Evolutionary conservation across 2,797 vertebrate genomes (phyloP).

Genomic region (Macropus fuliginosus): DNA sequence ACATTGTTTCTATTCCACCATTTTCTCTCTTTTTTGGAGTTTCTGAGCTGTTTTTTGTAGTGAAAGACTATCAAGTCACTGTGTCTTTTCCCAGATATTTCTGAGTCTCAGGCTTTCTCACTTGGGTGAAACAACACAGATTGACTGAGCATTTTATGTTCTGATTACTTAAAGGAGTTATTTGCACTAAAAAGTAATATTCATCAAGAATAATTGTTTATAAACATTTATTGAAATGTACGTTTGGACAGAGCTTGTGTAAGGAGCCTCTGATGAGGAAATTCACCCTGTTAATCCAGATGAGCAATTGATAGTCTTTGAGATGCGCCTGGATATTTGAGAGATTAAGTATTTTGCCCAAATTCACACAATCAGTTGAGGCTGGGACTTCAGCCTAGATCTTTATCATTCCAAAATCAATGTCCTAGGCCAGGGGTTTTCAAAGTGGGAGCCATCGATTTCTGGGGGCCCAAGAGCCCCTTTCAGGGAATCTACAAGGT

Average conservation of each 20-base stretch:
- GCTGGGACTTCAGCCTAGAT: not conserved
- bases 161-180: not conserved
- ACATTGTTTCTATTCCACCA: not conserved
- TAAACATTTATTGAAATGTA: not conserved
- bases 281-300: not conserved
- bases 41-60: not conserved
- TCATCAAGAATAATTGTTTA: not conserved
- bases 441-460: not conserved
- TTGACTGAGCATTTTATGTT: not conserved
- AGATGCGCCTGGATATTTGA: not conserved
- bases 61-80: not conserved
- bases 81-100: not conserved
- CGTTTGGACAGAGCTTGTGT: not conserved
- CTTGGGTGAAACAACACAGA: not conserved
- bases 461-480: not conserved
- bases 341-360: not conserved
- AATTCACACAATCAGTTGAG: not conserved
- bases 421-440: not conserved
- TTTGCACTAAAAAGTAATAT: not conserved
- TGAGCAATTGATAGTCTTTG: not conserved
- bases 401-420: not conserved
- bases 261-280: not conserved
- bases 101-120: not conserved
- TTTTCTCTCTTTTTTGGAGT: not conserved
- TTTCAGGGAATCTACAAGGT: not conserved